A percentile compares a stretch with the other conserved stretches of the same genome.
These are phyloP conservation scores for Meleagris gallopavo DNA, from an alignment of 2,113 vertebrate species.

Conservation along the genomic window DNA sequence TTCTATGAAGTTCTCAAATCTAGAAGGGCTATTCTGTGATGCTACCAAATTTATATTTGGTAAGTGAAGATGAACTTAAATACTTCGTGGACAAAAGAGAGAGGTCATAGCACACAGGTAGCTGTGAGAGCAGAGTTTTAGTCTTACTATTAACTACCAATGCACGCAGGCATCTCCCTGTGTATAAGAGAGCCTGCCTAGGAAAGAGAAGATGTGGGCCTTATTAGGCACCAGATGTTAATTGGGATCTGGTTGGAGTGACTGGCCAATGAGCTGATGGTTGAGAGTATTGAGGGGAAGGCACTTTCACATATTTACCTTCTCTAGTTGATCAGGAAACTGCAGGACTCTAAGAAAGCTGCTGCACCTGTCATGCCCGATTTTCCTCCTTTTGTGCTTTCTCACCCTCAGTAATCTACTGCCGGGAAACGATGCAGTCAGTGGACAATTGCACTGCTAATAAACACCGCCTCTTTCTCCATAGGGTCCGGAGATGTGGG, in stretches of 20 bases:
- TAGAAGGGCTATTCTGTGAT: neutral
- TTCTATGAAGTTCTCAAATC: neutral
- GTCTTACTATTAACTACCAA: neutral
- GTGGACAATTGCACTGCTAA: conserved; percentile 18
- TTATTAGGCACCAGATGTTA: neutral
- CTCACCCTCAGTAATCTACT: neutral
- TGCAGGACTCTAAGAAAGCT: neutral
- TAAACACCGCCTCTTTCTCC: conserved; percentile 4
- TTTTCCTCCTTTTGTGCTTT: neutral
- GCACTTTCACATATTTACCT: neutral
- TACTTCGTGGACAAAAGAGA: neutral
- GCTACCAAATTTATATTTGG: neutral
- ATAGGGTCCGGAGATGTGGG: neutral
- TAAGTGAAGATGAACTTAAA: neutral
- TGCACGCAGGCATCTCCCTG: neutral
- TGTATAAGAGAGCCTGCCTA: neutral
- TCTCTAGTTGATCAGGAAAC: neutral
- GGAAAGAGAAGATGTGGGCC: neutral
- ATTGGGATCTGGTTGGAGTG: neutral
- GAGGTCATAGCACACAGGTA: accelerated
- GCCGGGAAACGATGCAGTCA: conserved; percentile 42
- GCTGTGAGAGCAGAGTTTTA: neutral
- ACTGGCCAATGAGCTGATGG: neutral
- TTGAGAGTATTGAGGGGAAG: neutral
- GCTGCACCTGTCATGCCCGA: neutral